Percentiles rank a stretch among this genome's conserved stretches.
These are phyloP conservation scores for Coptotermes formosanus DNA, from an alignment of 1,140 invertebrate genomes.

Conservation along the genomic window DNA sequence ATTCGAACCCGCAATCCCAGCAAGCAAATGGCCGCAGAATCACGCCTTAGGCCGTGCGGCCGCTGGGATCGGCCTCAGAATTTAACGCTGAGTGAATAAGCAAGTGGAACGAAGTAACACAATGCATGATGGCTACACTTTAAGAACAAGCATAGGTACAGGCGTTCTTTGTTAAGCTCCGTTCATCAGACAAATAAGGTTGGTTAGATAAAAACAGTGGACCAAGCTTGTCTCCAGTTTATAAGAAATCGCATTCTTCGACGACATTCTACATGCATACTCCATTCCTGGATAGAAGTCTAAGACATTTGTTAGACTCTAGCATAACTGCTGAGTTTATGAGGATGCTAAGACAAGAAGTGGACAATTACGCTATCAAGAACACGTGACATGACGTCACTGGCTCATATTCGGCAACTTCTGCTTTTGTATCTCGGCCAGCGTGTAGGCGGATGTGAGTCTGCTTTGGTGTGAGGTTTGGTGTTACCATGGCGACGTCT, in stretches of 20 bases:
- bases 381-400: background rate
- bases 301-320: background rate
- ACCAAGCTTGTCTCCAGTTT: background rate
- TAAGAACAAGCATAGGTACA: too few species aligned
- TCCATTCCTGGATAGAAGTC: background rate
- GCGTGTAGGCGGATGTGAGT: too few species aligned
- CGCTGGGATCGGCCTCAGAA: too few species aligned
- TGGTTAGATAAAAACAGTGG: background rate
- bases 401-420: too few species aligned
- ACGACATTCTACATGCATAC: background rate
- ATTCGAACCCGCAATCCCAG: too few species aligned
- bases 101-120: background rate
- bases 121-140: background rate
- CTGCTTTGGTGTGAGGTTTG: too few species aligned
- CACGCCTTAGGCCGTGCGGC: too few species aligned
- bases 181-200: background rate
- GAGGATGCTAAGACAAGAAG: background rate
- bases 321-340: too few species aligned
- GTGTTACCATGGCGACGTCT: too few species aligned
- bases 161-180: background rate
- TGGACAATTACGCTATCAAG: background rate
- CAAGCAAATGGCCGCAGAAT: too few species aligned
- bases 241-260: background rate
- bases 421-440: too few species aligned
- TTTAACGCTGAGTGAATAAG: too few species aligned